Evolutionary conservation across 2,797 vertebrate genomes (phyloP), one percentile per base, ranked within the genome.

Genomic region (Sparus aurata): DNA sequence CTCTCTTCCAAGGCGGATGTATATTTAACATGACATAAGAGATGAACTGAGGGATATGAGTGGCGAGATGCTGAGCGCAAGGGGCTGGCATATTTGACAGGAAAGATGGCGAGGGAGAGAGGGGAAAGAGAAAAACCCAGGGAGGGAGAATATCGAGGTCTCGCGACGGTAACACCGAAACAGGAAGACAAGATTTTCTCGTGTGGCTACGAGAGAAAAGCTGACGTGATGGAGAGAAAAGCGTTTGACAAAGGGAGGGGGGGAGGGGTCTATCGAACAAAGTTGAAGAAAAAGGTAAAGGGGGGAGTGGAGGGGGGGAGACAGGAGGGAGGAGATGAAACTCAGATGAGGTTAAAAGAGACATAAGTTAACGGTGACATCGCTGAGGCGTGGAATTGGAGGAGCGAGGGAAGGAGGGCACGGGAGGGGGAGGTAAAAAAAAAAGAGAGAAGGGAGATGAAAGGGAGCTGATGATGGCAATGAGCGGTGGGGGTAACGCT

Each of bases 1-100:
- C 66, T 60, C 62, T 50, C 82, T 80, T 79, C 61, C 49, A 79
- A 77, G 4, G 58, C 73, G 69, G 59, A 78, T 72, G n/a, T 76
- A 76, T 87, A 77, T 81, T 86, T 80, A 84, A 88, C 66, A 63
- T 16, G 38, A 49, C 47, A 54, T 80, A 80, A 79, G 41, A 83
- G 62, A 82, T 68, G 57, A 79, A 72, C 41, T 25, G 16, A 64
- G 23, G 72, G 50, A 73, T 73, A 52, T 58, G 60, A 80, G 58
- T 49, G 47, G 18, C 3, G 27, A 25, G 66, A 69, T 74, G 60
- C 75, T 70, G 82, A 79, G 45, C 46, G 10, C 50, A 20, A 73
- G 60, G 60, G 11, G 25, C 23, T 34, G 67, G 60, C 18, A 53
- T 69, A 60, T 74, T 54, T 78, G 60, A 64, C 12, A 49, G 43